phyloP scores from a whole-genome alignment of 2,888 invertebrate genomes.

The Elmis aenea region DNA sequence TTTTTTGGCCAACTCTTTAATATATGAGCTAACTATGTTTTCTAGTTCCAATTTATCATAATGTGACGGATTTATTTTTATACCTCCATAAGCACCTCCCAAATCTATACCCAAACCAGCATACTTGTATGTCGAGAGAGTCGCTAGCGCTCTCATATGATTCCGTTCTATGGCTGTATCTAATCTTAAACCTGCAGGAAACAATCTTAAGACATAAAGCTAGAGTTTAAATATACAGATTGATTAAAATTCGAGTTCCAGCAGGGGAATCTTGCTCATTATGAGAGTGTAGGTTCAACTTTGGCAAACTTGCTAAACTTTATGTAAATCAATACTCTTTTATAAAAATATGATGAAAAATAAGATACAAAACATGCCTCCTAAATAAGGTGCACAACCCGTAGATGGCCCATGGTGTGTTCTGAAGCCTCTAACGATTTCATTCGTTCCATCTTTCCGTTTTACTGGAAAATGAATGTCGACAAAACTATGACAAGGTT shows the following conservation, averaged over 20 bases:
- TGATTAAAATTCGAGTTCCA: too few species aligned
- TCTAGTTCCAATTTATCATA: constrained; percentile 34
- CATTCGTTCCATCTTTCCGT: constrained; percentile 32
- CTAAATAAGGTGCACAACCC: constrained; percentile 31
- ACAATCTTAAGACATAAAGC: too few species aligned
- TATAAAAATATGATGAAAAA: background rate
- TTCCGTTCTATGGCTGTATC: constrained; percentile 33
- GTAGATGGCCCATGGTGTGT: constrained; percentile 35
- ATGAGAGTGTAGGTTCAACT: too few species aligned
- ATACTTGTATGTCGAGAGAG: constrained; percentile 36
- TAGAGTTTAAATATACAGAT: too few species aligned
- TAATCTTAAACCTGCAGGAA: constrained; percentile 35
- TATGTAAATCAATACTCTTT: too few species aligned
- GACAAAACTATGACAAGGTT: constrained; percentile 38
- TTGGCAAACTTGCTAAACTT: too few species aligned
- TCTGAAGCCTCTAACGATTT: constrained; percentile 38
- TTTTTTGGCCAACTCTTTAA: constrained; percentile 27
- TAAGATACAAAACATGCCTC: constrained; percentile 27
- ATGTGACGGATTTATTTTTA: constrained; percentile 33
- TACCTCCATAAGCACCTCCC: constrained; percentile 38
- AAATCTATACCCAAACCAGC: constrained; percentile 38
- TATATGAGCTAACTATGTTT: constrained; percentile 31
- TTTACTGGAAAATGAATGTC: constrained; percentile 38
- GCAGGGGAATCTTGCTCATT: too few species aligned
- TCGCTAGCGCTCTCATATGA: constrained; percentile 38